Evolutionary conservation across 2,888 invertebrate species (phyloP), one percentile per base, ranked within the genome.

Genomic region (Euclidia mi): DNA sequence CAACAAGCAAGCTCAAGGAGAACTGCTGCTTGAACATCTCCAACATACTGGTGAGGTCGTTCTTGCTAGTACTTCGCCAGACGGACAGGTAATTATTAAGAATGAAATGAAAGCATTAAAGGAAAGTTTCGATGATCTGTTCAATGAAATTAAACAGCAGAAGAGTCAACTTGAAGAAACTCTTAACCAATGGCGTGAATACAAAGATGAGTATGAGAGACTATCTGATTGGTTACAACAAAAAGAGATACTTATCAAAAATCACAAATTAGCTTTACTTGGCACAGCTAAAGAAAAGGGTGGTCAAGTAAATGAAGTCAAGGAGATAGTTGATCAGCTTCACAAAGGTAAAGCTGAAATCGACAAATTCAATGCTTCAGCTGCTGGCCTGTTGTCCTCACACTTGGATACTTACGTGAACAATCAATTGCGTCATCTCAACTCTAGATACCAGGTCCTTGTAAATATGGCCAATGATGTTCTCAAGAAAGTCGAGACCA

Each of bases 141-240:
- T 98, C 87, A 97, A 96, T 87, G 98, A 98, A 81, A 96, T 98
- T 29, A 96, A 96, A 79, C 96, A 97, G 75, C 98, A 98, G 84
- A 98, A 98, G 81, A 96, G 96, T 70, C 97, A 97, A 82, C 87
- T 98, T 14, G 98, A 98, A 90, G 95, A 96, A 1, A 98, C 97
- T 2, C 96, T 98, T 56, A 95, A 95, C 47, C 97, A 98, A 79
- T 98, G 98, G 97, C 96, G 98, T 50, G 97, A 98, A 60, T 98
- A 98, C 90, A 98, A 98, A 88, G 98, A 98, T 81, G 98, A 98
- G 88, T 98, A 98, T 81, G 98, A 98, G 85, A 96, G 98, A 58
- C 91, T 98, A 11, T 98, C 98, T 45, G 98, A 98, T 85, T 98
- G 98, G 98, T 88, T 98, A 25, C 98, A 98, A 80, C 98, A 98